Evolutionary conservation across 2,113 vertebrate genomes (phyloP).

Genomic region (Gymnobelideus leadbeateri): DNA sequence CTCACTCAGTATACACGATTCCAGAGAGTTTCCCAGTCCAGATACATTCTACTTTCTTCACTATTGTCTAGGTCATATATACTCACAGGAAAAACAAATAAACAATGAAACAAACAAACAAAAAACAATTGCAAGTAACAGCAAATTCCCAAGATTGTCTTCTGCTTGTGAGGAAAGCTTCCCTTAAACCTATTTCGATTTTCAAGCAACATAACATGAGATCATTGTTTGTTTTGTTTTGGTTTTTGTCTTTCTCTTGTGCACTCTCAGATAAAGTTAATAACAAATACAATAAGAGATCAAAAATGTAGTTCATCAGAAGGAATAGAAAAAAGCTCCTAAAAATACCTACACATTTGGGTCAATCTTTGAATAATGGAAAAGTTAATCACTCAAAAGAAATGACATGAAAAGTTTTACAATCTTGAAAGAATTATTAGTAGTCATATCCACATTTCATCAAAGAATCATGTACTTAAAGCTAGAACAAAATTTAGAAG

Average conservation of each 20-base stretch:
- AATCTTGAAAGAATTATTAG: conserved; percentile 18
- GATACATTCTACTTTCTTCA: not conserved
- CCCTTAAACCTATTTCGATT: not conserved
- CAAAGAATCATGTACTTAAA: not conserved
- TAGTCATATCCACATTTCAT: not conserved
- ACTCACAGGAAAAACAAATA: not conserved
- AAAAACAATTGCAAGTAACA: not conserved
- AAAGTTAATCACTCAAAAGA: conserved; percentile 13
- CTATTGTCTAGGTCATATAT: not conserved
- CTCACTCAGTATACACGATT: not conserved
- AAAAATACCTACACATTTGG: not conserved
- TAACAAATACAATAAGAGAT: not conserved
- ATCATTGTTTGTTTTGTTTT: not conserved
- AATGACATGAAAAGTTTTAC: not conserved
- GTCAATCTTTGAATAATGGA: not conserved
- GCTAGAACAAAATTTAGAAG: conserved; percentile 1
- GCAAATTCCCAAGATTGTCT: not conserved
- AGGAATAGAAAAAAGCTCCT: not conserved
- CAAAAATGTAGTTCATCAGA: not conserved
- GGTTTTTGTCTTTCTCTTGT: not conserved
- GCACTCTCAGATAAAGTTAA: not conserved
- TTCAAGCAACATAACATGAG: not conserved
- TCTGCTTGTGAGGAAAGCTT: not conserved
- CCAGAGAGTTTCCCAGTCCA: not conserved
- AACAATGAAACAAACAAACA: too few species aligned